Evolutionary conservation across 1,140 invertebrate species (phyloP), one percentile per base, ranked within the genome.

Genomic region (Archivesica marissinica): DNA sequence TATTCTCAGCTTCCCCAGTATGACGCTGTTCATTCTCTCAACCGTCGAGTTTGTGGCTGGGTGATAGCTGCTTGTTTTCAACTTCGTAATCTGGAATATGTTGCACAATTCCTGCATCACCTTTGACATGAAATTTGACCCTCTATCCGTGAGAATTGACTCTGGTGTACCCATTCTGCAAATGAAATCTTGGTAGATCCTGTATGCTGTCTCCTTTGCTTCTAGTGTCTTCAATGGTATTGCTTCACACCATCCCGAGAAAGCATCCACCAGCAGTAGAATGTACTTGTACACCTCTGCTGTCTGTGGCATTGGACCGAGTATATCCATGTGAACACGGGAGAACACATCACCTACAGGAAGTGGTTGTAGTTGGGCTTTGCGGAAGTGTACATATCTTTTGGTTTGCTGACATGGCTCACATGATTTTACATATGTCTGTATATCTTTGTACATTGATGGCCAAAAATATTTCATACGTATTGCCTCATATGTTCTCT

Each of bases 101-200:
- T 82, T 39, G 44, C 80, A 82, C n/a, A 82, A 17, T n/a, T n/a
- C n/a, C n/a, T n/a, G n/a, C n/a, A n/a, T n/a, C n/a, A n/a, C n/a
- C n/a, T 80, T 84, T 28, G 85, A 88, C 47, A 86, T 64, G 47
- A 89, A 90, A n/a, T 86, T 84, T 23, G n/a, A 13, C 3, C 88
- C 88, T 64, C 86, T 20, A 33, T 90, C 88, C 41, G 80, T 76
- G 11, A 90, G 50, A 4, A 89, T 47, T 0, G 68, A 33, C 13
- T 74, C 17, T 35, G 85, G 86, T 15, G 77, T 85, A 68, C 88
- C 88, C 70, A 77, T 88, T 17, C 83, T 44, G 17, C 81, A 79
- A 61, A 88, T 72, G 4, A 89, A 87, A 44, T 89, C 78, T 70
- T 72, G 75, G 64, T 81, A 89, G 9, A 89, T 47, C 39, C 87